These are phyloP conservation scores for Columbina picui DNA, from an alignment of 2,113 vertebrate species.

Conservation along the genomic window DNA sequence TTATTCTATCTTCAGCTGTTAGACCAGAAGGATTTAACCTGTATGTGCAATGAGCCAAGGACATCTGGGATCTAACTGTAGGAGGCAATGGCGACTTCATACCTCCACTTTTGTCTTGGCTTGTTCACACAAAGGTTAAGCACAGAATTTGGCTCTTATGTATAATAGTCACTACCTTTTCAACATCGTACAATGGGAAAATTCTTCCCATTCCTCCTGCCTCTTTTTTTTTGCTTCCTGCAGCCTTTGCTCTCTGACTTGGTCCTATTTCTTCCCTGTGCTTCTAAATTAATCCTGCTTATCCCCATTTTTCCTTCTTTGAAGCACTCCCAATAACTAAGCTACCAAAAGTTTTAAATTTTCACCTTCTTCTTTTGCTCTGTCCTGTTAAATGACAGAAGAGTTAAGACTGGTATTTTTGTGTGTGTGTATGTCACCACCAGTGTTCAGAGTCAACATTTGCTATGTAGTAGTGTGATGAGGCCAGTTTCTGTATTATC, in stretches of 20 bases:
- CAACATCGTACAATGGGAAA: background rate
- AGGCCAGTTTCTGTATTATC: background rate
- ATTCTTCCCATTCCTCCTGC: background rate
- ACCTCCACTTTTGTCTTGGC: background rate
- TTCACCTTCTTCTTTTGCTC: background rate
- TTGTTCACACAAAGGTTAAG: slow-evolving; percentile 15
- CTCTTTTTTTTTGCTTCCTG: background rate
- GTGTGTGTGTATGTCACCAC: background rate
- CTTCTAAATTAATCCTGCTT: background rate
- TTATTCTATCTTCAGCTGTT: background rate
- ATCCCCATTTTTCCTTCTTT: background rate
- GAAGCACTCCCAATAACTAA: background rate
- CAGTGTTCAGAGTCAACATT: background rate
- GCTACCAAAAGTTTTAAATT: background rate
- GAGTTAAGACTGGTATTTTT: background rate
- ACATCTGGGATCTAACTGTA: background rate
- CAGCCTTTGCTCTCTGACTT: background rate
- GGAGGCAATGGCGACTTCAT: background rate
- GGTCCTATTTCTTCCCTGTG: background rate
- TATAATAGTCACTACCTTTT: background rate
- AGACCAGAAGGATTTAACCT: slow-evolving; percentile 15
- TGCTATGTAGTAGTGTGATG: background rate
- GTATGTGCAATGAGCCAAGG: background rate
- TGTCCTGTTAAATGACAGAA: background rate
- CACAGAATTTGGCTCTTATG: background rate